Evolutionary conservation across 1,140 invertebrate genomes (phyloP), one percentile per base, ranked within the genome.

Genomic region (Thaumetopoea pityocampa): DNA sequence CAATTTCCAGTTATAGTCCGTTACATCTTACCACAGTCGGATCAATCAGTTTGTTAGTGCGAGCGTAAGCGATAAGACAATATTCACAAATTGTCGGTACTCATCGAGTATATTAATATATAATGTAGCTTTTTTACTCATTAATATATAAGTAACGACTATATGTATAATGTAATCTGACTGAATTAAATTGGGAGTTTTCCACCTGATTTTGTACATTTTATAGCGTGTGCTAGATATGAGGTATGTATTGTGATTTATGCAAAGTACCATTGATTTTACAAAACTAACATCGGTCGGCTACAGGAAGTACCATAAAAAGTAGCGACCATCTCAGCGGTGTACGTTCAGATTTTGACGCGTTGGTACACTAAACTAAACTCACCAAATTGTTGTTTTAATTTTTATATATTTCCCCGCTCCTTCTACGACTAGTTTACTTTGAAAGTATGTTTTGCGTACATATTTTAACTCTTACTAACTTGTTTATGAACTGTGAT

Each of bases 401-500:
- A 38, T 68, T 74, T 58, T 63, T 52, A 61, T 66, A 47, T 59
- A 58, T 60, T 60, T 48, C 41, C 48, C 53, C 30, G 67, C 56
- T 58, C 58, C 61, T 57, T 64, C 43, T 62, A 62, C 51, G 59
- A 60, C 45, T 54, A 67, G 15, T 47, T 70, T 72, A 66, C 54
- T 69, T 79, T 69, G 66, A 48, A 71, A 66, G 51, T 62, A 57
- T 67, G 44, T 47, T 45, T n/a, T n/a, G n/a, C 24, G 32, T 15
- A 40, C 23, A 32, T 67, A 70, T 63, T 69, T 57, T 70, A 70
- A 69, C 62, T 61, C 57, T 68, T 53, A 62, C 67, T 77, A 76
- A 77, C 69, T 83, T 84, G 64, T 84, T 81, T 84, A 81, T 81
- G 73, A 84, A 84, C 80, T 84, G 80, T 84, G 80, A 84, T 84